Conservation (phyloP, 2,797 vertebrate genomes). For the Odontamblyopus lacepedii region DNA sequence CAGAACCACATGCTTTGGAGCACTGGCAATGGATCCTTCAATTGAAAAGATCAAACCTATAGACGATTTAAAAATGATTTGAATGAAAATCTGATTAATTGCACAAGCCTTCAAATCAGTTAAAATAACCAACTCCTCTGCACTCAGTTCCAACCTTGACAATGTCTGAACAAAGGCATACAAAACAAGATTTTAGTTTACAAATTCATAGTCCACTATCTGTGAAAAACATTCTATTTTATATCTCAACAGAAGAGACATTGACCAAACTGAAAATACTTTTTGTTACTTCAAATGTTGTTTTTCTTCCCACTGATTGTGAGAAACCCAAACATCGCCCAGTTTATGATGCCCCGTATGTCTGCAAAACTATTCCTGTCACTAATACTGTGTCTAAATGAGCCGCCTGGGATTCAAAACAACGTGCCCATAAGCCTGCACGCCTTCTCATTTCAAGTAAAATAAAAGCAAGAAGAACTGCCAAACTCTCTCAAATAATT, state of each 20-base stretch:
- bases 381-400: conserved; percentile 10
- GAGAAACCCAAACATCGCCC: conserved; percentile 11
- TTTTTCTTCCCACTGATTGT: conserved; percentile 16
- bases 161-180: no score
- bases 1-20: no score
- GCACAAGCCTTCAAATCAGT: no score
- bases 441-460: conserved; percentile 11
- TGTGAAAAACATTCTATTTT: not conserved
- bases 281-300: conserved; percentile 3
- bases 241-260: not conserved
- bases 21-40: no score
- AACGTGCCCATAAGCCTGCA: conserved; percentile 7
- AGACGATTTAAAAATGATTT: no score
- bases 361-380: conserved; percentile 10
- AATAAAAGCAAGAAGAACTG: conserved; percentile 26
- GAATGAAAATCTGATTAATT: no score
- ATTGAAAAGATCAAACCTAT: no score
- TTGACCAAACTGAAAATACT: not conserved
- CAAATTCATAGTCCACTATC: not conserved
- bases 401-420: conserved; percentile 26
- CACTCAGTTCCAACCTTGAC: not conserved
- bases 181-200: not conserved
- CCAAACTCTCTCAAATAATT: conserved; percentile 22
- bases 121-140: not conserved
- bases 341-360: conserved; percentile 9